These are phyloP conservation scores for Indri indri DNA, from an alignment of 2,113 vertebrate species.

Conservation along the genomic window DNA sequence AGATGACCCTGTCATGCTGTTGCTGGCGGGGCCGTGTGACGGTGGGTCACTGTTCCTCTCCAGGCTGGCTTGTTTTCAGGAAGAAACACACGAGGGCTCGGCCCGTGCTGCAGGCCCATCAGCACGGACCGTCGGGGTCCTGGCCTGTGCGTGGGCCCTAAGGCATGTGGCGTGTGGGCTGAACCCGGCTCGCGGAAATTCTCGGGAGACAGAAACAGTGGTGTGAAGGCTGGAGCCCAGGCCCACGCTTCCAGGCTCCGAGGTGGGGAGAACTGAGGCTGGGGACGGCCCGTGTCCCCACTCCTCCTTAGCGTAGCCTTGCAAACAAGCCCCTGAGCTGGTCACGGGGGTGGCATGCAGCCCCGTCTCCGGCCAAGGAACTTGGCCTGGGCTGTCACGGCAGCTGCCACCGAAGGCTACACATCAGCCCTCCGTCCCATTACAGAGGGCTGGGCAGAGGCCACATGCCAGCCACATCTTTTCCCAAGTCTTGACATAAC, in stretches of 20 bases:
- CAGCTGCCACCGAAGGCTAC: rapidly evolving
- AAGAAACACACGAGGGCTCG: rapidly evolving
- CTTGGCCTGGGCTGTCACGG: rapidly evolving
- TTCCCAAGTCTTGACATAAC: background rate
- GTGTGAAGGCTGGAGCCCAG: background rate
- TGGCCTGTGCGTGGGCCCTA: background rate
- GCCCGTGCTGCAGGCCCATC: background rate
- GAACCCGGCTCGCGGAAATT: rapidly evolving
- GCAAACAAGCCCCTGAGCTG: no score
- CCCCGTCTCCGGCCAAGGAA: background rate
- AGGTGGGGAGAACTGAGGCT: rapidly evolving
- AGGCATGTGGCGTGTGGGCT: background rate
- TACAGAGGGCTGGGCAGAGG: background rate
- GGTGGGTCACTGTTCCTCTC: background rate
- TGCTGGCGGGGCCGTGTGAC: background rate
- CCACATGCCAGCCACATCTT: rapidly evolving
- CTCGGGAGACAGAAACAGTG: background rate
- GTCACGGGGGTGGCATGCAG: rapidly evolving
- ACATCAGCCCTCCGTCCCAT: rapidly evolving
- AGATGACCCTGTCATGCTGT: rapidly evolving
- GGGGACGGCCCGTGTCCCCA: rapidly evolving
- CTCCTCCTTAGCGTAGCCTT: rapidly evolving
- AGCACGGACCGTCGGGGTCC: rapidly evolving
- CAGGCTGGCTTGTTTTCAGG: background rate
- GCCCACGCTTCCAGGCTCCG: background rate